Evolutionary conservation across 2,888 invertebrate species (phyloP).

Genomic region (Congeria kusceri): DNA sequence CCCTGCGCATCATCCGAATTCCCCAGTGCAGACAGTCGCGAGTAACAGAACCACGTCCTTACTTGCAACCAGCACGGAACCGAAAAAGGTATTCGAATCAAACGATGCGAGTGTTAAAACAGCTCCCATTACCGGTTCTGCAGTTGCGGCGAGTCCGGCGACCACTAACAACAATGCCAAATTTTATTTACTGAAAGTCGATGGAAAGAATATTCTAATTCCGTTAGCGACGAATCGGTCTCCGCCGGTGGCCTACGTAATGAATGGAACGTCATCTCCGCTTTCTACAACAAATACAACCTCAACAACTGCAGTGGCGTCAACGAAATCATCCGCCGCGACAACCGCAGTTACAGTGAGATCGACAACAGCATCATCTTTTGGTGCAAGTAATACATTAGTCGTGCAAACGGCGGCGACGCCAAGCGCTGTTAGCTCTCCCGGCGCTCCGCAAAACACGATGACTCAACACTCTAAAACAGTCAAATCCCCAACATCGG

Average conservation of each 20-base stretch:
- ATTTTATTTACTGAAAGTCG: constrained; percentile 47
- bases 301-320: background rate
- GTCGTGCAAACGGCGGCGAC: background rate
- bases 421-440: background rate
- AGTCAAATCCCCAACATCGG: background rate
- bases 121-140: too few relatives aligned
- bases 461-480: background rate
- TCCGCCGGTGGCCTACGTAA: constrained; percentile 33
- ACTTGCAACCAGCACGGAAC: too few relatives aligned
- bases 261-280: constrained; percentile 4
- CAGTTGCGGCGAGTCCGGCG: too few relatives aligned
- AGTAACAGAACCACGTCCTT: too few relatives aligned
- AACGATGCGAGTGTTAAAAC: too few relatives aligned
- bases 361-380: background rate
- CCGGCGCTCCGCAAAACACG: background rate
- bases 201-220: constrained; percentile 52
- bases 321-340: background rate
- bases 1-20: too few relatives aligned
- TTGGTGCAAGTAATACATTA: background rate
- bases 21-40: too few relatives aligned
- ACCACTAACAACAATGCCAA: constrained; percentile 26
- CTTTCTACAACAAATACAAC: too few relatives aligned
- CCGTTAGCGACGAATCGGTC: constrained; percentile 20
- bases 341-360: background rate
- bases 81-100: too few relatives aligned